A percentile compares a stretch with the other conserved stretches of the same genome.
Evolutionary conservation across 2,797 vertebrate genomes (phyloP).

Genomic region (Steatocranus sp.): DNA sequence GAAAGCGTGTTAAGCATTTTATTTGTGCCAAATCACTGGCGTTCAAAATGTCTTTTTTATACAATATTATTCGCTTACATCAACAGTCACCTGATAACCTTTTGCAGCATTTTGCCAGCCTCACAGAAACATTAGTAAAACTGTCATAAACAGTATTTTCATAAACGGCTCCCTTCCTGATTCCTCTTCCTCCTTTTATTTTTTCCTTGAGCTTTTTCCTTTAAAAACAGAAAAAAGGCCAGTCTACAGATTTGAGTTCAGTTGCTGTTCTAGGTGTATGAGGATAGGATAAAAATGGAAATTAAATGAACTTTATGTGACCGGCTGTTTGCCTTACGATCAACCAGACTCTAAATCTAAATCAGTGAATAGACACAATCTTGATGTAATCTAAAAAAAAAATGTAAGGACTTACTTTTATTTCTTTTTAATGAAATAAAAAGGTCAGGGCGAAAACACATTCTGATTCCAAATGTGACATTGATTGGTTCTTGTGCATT

Average conservation of each 20-base stretch:
- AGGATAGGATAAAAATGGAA: not conserved
- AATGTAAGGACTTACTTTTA: not conserved
- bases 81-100: not conserved
- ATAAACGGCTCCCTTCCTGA: not conserved
- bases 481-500: not conserved
- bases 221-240: not conserved
- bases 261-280: not conserved
- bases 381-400: not conserved
- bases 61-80: not conserved
- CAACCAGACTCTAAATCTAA: not conserved
- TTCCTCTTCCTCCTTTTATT: not conserved
- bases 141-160: not conserved
- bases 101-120: not conserved
- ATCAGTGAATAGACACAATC: not conserved
- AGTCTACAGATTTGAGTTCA: not conserved
- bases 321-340: constrained; percentile 17
- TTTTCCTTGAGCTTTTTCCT: not conserved
- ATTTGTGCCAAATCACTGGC: not conserved
- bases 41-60: not conserved
- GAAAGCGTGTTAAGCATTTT: not conserved
- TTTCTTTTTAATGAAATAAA: not conserved
- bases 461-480: not conserved
- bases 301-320: not conserved
- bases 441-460: not conserved
- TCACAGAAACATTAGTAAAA: not conserved